Evolutionary conservation across 2,888 invertebrate species (phyloP).

Genomic region (Lithosia quadra): DNA sequence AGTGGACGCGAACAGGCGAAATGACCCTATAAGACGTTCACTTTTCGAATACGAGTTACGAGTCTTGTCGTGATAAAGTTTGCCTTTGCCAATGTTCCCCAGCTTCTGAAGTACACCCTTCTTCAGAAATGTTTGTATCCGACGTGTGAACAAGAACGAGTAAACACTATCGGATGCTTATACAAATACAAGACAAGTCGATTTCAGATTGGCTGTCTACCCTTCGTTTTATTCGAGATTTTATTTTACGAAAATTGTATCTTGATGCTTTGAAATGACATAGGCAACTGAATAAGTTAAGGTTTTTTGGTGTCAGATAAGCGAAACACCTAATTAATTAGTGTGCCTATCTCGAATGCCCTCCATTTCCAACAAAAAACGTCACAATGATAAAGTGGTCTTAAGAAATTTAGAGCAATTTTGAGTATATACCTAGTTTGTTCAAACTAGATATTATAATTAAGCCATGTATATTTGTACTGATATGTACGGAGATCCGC

Average conservation of each 20-base stretch:
- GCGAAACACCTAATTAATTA: slow-evolving; percentile 24
- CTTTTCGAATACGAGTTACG: slow-evolving; percentile 28
- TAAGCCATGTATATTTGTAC: slow-evolving; percentile 1
- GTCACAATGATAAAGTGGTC: slow-evolving; percentile 42
- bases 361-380: slow-evolving; percentile 37
- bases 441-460: slow-evolving; percentile 21
- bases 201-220: slow-evolving; percentile 31
- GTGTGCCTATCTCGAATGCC: slow-evolving; percentile 31
- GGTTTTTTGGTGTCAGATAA: slow-evolving; percentile 22
- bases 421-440: slow-evolving; percentile 12
- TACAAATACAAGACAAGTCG: slow-evolving; percentile 52
- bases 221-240: slow-evolving; percentile 34
- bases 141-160: slow-evolving; percentile 57
- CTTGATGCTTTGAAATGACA: slow-evolving; percentile 22
- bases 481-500: not conserved
- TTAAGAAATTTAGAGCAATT: slow-evolving; percentile 15
- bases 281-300: slow-evolving; percentile 24
- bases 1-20: no score
- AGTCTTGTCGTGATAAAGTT: slow-evolving; percentile 38
- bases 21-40: slow-evolving; percentile 46
- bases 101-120: slow-evolving; percentile 24
- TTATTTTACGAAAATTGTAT: slow-evolving; percentile 15
- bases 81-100: slow-evolving; percentile 34
- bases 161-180: slow-evolving; percentile 61
- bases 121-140: slow-evolving; percentile 40